These are phyloP conservation scores for Gerris lacustris DNA, from an alignment of 2,888 invertebrate genomes.

Conservation along the genomic window DNA sequence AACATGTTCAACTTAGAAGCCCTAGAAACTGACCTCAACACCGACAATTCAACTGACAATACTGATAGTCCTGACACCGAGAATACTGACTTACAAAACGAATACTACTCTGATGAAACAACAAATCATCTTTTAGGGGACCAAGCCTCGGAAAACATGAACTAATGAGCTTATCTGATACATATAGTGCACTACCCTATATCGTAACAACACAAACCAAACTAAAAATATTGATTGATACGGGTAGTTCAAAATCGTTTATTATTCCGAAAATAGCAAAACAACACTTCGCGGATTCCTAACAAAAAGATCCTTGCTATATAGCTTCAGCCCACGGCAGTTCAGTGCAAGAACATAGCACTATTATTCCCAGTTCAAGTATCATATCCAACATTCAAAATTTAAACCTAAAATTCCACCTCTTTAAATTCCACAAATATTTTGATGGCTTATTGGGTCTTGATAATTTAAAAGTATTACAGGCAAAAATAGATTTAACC, in stretches of 20 bases:
- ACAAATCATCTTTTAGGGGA: no score
- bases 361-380: background rate
- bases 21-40: no score
- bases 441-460: constrained; percentile 11
- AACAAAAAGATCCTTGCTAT: background rate
- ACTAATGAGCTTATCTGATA: no score
- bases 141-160: no score
- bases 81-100: no score
- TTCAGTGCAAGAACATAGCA: background rate
- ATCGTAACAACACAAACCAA: no score
- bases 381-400: background rate
- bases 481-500: constrained; percentile 6
- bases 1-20: no score
- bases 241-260: constrained; percentile 1
- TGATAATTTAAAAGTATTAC: constrained; percentile 9
- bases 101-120: no score
- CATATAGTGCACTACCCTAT: no score
- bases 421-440: constrained; percentile 10
- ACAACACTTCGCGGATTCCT: background rate
- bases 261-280: background rate
- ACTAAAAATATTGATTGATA: background rate
- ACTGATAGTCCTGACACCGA: no score
- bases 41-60: no score
- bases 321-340: background rate
- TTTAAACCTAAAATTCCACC: background rate